Conservation (phyloP, 2,113 vertebrate genomes). For the Chionis minor region DNA sequence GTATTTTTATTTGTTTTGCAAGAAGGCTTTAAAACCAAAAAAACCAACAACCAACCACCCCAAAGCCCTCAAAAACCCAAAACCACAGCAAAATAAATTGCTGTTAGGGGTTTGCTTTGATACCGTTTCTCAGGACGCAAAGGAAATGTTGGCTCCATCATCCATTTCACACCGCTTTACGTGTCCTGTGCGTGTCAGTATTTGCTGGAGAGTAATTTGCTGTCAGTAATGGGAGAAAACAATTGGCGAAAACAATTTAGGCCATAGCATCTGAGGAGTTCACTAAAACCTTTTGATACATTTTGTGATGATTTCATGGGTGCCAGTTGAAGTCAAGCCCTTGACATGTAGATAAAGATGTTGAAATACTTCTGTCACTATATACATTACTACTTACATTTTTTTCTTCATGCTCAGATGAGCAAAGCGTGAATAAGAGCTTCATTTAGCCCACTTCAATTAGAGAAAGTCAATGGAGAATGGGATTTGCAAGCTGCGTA, state of each 20-base stretch:
- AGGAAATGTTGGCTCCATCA: background rate
- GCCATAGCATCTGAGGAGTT: background rate
- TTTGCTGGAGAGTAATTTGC: background rate
- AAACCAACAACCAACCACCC: background rate
- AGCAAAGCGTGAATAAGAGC: background rate
- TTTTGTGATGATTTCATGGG: background rate
- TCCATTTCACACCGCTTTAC: background rate
- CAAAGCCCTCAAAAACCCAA: background rate
- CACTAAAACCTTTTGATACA: background rate
- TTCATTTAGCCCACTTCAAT: background rate
- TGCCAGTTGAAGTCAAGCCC: background rate
- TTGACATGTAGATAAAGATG: background rate
- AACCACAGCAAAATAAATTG: background rate
- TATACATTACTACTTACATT: background rate
- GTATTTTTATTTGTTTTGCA: background rate
- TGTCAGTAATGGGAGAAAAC: background rate
- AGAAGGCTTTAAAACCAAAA: background rate
- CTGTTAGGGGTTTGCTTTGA: background rate
- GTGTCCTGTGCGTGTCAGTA: background rate
- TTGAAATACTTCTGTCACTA: background rate
- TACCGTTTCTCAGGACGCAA: background rate
- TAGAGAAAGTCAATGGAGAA: background rate
- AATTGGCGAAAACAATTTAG: background rate
- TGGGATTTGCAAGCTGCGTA: background rate
- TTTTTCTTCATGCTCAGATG: background rate